phyloP scores from a whole-genome alignment of 2,797 vertebrate species.

The Sebastes trivittatus region DNA sequence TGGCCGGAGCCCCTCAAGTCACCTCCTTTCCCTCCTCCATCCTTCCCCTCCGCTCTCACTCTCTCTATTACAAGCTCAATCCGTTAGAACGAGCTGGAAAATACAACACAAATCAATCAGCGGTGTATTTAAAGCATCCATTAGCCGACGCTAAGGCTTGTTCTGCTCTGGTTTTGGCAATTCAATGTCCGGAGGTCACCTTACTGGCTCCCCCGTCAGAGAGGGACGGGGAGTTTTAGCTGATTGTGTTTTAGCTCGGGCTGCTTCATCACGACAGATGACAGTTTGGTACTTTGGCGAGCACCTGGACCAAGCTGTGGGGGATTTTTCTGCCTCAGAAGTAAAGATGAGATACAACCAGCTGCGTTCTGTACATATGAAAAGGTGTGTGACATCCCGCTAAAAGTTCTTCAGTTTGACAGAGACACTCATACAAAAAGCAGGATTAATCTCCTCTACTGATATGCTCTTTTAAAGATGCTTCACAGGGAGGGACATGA shows the following conservation, averaged over 20 bases:
- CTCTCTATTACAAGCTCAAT: constrained; percentile 31
- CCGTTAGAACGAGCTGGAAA: constrained; percentile 69
- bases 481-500: constrained; percentile 68
- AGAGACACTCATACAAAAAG: constrained; percentile 63
- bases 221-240: constrained; percentile 38
- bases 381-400: background rate
- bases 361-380: constrained; percentile 48
- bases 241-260: constrained; percentile 47
- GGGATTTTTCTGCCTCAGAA: constrained; percentile 19
- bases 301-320: background rate
- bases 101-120: constrained; percentile 73
- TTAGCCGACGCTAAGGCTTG: constrained; percentile 68
- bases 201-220: constrained; percentile 76
- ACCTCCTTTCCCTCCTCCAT: constrained; percentile 23
- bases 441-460: constrained; percentile 67
- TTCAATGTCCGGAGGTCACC: constrained; percentile 77
- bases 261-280: constrained; percentile 40
- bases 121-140: constrained; percentile 78
- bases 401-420: background rate
- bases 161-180: constrained; percentile 69
- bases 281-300: constrained; percentile 3
- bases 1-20: constrained; percentile 57
- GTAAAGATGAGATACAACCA: background rate
- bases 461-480: constrained; percentile 72
- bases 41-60: constrained; percentile 16